Evolutionary conservation across 2,797 vertebrate species (phyloP).

Genomic region (Toxotes lorentzi): DNA sequence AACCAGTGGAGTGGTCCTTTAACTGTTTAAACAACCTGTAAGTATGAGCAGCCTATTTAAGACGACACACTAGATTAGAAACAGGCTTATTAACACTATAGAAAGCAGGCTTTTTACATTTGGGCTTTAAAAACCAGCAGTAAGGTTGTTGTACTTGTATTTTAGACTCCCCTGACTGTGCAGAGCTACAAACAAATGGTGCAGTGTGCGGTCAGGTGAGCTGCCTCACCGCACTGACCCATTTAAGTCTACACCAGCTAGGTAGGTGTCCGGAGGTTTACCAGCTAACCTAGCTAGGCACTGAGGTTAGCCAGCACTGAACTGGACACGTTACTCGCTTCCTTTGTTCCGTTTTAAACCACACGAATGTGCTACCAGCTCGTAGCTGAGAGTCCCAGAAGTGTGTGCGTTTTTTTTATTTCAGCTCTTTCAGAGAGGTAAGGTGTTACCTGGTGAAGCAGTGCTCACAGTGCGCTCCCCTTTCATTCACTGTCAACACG

Average conservation of each 20-base stretch:
- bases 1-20: not conserved
- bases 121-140: not conserved
- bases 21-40: not conserved
- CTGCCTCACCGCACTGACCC: conserved; percentile 52
- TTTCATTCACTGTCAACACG: conserved; percentile 92
- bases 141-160: not conserved
- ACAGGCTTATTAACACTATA: not conserved
- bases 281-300: conserved; percentile 44
- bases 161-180: not conserved
- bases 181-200: conserved; percentile 27
- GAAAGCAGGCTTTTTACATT: not conserved
- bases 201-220: conserved; percentile 62
- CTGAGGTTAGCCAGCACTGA: conserved; percentile 14
- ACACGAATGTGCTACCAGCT: not conserved
- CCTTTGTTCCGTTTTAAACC: not conserved
- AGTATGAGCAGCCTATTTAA: not conserved
- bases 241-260: conserved; percentile 25
- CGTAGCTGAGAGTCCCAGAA: not conserved
- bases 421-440: not conserved
- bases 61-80: not conserved
- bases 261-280: conserved; percentile 20
- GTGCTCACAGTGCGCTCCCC: conserved; percentile 92
- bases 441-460: conserved; percentile 93
- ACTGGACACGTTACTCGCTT: not conserved
- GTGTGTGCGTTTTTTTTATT: not conserved